Percentiles rank a stretch among this genome's conserved stretches.
phyloP scores from a whole-genome alignment of 2,113 vertebrate genomes.

The Calidris pugnax region DNA sequence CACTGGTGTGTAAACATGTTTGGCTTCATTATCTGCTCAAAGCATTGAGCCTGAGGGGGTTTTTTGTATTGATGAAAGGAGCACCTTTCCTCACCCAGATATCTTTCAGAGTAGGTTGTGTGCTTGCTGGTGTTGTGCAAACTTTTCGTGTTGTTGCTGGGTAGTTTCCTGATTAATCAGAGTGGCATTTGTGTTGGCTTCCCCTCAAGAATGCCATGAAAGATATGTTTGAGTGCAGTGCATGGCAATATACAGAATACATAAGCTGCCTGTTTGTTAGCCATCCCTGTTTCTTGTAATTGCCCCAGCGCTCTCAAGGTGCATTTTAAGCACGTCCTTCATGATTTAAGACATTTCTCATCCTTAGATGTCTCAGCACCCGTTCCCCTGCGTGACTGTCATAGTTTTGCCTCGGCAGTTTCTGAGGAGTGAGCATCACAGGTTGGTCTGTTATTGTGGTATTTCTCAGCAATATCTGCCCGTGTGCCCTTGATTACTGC shows the following conservation, averaged over 20 bases:
- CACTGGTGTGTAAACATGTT: slow-evolving; percentile 19
- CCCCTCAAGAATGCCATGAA: slow-evolving; percentile 52
- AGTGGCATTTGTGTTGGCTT: slow-evolving; percentile 56
- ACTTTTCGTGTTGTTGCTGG: slow-evolving; percentile 55
- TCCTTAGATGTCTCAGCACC: background rate
- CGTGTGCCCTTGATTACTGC: background rate
- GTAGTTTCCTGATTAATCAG: slow-evolving; percentile 61
- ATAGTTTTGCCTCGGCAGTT: background rate
- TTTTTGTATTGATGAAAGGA: slow-evolving; percentile 42
- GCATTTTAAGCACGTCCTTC: background rate
- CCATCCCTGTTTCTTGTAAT: background rate
- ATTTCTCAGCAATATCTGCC: background rate
- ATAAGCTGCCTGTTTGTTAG: slow-evolving; percentile 39
- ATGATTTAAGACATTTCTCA: background rate
- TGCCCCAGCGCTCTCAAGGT: background rate
- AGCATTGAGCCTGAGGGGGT: slow-evolving; percentile 1
- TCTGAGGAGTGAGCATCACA: background rate
- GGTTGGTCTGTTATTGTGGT: background rate
- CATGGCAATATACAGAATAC: slow-evolving; percentile 28
- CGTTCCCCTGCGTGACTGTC: background rate
- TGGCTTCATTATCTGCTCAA: slow-evolving; percentile 46
- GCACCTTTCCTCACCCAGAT: slow-evolving; percentile 45
- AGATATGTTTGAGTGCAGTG: slow-evolving; percentile 39
- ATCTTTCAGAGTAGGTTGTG: slow-evolving; percentile 33
- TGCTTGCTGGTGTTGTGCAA: slow-evolving; percentile 52